Evolutionary conservation across 2,888 invertebrate genomes (phyloP).

Genomic region (Hypercompe scribonia): DNA sequence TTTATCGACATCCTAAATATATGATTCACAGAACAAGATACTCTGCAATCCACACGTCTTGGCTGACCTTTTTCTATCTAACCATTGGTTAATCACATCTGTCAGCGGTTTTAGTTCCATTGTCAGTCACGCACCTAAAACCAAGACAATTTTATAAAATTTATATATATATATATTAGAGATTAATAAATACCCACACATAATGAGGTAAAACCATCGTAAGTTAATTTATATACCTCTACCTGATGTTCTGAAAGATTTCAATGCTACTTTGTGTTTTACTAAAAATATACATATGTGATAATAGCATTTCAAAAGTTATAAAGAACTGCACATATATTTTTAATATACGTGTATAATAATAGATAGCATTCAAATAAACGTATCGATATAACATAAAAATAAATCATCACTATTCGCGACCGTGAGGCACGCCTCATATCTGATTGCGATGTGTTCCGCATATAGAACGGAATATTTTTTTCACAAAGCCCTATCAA

Average conservation of each 20-base stretch:
- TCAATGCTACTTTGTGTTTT: neutral
- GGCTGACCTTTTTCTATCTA: neutral
- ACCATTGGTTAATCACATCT: neutral
- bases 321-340: neutral
- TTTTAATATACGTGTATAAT: neutral
- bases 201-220: neutral
- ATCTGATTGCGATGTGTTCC: conserved; percentile 61
- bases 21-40: neutral
- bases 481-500: conserved; percentile 68
- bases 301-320: neutral
- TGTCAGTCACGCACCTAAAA: neutral
- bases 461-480: conserved; percentile 67
- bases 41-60: neutral
- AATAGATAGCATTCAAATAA: neutral
- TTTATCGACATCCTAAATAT: conserved; percentile 26
- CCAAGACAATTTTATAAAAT: neutral
- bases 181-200: neutral
- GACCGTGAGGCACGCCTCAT: conserved; percentile 58
- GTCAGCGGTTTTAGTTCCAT: neutral
- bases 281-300: neutral
- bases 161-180: neutral
- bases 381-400: conserved; percentile 36
- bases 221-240: neutral
- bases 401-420: conserved; percentile 42
- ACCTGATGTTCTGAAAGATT: neutral